phyloP scores from a whole-genome alignment of 2,113 vertebrate genomes.

The Myrmophylax atrothorax region DNA sequence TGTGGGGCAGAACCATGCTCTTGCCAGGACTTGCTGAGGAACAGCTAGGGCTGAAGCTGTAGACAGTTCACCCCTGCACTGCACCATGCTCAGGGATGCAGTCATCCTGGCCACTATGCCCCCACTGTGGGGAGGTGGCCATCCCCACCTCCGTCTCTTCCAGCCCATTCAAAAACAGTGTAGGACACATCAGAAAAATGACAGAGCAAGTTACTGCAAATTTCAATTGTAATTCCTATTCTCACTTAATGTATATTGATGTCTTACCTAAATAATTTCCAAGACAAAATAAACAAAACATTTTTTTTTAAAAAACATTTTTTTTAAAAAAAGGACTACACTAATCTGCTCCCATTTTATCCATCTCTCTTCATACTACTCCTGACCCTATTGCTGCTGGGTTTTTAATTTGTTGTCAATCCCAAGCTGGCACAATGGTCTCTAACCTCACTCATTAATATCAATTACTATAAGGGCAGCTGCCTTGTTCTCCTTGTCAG shows the following conservation, averaged over 20 bases:
- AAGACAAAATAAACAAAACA: not conserved
- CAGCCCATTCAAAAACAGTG: not conserved
- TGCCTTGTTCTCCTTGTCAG: slow-evolving; percentile 49
- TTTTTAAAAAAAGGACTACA: not conserved
- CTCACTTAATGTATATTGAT: not conserved
- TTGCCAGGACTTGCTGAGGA: not conserved
- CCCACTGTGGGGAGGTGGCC: not conserved
- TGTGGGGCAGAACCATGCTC: not conserved
- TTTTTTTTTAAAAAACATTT: no score
- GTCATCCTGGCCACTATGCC: not conserved
- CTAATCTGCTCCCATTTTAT: not conserved
- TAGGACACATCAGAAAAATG: not conserved
- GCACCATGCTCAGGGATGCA: fast-evolving
- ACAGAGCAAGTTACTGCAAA: not conserved
- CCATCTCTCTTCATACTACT: not conserved
- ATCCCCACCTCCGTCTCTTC: not conserved
- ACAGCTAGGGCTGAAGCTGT: not conserved
- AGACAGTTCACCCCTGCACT: not conserved
- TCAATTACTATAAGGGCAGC: slow-evolving; percentile 39
- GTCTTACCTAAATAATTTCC: not conserved
- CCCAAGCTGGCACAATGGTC: not conserved
- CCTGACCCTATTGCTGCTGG: not conserved
- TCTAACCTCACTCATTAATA: slow-evolving; percentile 51
- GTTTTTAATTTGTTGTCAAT: slow-evolving; percentile 14
- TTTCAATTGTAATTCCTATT: not conserved